Evolutionary conservation across 2,888 invertebrate genomes (phyloP).

Genomic region (Lasioglossum oenotherae): DNA sequence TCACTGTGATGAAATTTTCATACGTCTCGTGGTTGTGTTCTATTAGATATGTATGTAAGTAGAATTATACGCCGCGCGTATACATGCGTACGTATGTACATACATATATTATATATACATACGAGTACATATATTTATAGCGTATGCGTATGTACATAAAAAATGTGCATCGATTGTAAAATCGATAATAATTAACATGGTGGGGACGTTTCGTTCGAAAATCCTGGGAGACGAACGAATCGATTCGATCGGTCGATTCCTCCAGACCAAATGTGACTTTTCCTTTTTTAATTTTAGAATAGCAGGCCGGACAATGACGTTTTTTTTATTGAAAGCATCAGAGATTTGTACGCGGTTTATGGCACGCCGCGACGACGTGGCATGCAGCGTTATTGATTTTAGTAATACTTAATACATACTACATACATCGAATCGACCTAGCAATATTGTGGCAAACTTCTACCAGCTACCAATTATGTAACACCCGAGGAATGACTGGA

Average conservation of each 20-base stretch:
- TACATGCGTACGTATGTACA: not conserved
- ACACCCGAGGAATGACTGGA: conserved; percentile 29
- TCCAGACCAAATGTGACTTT: not conserved
- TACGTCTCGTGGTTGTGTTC: not conserved
- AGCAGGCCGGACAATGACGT: conserved; percentile 20
- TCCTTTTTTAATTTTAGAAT: not conserved
- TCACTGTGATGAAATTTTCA: conserved; percentile 15
- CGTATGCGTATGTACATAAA: not conserved
- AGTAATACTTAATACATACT: conserved; percentile 58
- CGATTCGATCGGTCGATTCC: too few relatives aligned
- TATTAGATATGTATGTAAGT: too few relatives aligned
- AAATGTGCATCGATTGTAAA: not conserved
- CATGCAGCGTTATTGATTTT: conserved; percentile 69
- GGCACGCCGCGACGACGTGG: conserved; percentile 34
- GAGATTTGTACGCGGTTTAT: conserved; percentile 46
- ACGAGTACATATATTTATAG: too few relatives aligned
- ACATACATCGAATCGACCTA: conserved; percentile 59
- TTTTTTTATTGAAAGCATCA: conserved; percentile 42
- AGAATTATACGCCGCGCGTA: not conserved
- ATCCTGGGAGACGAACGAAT: not conserved
- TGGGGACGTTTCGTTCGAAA: not conserved
- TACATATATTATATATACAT: too few relatives aligned
- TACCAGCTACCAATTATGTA: conserved; percentile 57
- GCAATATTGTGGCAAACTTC: conserved; percentile 66
- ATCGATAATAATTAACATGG: not conserved